Evolutionary conservation across 2,888 invertebrate genomes (phyloP).

Genomic region (Epistrophe grossulariae): DNA sequence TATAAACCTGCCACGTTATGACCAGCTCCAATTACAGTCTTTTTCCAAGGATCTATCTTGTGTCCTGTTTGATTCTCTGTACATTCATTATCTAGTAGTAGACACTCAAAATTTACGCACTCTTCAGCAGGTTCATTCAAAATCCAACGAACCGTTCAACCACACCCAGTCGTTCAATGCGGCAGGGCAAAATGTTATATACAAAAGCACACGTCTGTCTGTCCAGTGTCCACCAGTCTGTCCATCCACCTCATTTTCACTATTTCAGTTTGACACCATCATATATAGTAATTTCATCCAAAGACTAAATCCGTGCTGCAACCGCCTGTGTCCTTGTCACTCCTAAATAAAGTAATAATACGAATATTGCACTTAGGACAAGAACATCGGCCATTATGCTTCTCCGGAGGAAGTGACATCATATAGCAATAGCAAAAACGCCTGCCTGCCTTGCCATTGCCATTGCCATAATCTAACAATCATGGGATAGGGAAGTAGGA

Average conservation of each 20-base stretch:
- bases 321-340: slow-evolving; percentile 69
- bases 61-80: background rate
- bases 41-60: slow-evolving; percentile 32
- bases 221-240: no score
- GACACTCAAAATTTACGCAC: slow-evolving; percentile 67
- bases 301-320: slow-evolving; percentile 64
- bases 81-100: background rate
- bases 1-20: no score
- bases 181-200: background rate
- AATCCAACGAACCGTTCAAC: slow-evolving; percentile 64
- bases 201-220: background rate
- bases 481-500: slow-evolving; percentile 47
- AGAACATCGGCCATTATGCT: slow-evolving; percentile 71
- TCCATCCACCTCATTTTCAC: slow-evolving; percentile 36
- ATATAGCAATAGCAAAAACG: background rate
- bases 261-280: slow-evolving; percentile 37
- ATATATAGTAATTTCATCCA: slow-evolving; percentile 41
- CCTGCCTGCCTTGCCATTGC: slow-evolving; percentile 22
- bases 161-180: slow-evolving; percentile 41
- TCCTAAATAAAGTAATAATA: slow-evolving; percentile 76
- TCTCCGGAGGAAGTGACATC: slow-evolving; percentile 35
- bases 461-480: slow-evolving; percentile 58
- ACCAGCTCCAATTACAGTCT: slow-evolving; percentile 21
- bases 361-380: slow-evolving; percentile 73
- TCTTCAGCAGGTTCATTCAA: slow-evolving; percentile 34